Conservation (phyloP, 2,113 vertebrate genomes). For the Prinia subflava region DNA sequence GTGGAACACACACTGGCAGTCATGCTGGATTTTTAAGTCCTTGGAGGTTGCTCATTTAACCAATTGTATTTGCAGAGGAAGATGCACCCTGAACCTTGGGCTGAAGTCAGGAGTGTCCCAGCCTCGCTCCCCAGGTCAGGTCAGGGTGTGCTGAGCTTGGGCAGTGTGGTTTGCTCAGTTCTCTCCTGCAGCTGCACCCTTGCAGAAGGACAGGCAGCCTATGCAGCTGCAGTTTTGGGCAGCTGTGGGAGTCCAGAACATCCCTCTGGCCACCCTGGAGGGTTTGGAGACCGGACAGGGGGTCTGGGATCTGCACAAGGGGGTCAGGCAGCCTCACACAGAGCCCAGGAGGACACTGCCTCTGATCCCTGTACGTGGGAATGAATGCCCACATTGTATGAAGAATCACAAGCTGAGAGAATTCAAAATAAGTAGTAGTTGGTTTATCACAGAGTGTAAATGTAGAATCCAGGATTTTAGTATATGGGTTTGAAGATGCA, state of each 20-base stretch:
- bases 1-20: background rate
- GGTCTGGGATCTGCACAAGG: too few relatives aligned
- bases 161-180: rapidly evolving
- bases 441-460: too few relatives aligned
- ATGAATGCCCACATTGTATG: too few relatives aligned
- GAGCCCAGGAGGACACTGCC: too few relatives aligned
- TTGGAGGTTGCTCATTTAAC: background rate
- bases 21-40: background rate
- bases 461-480: too few relatives aligned
- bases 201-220: background rate
- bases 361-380: too few relatives aligned
- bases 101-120: background rate
- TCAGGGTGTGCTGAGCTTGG: rapidly evolving
- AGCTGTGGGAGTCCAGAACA: background rate
- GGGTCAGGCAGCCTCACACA: too few relatives aligned
- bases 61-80: background rate
- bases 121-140: background rate
- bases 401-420: too few relatives aligned
- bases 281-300: too few relatives aligned
- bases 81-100: background rate
- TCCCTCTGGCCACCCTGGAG: too few relatives aligned
- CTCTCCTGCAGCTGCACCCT: background rate
- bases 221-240: background rate
- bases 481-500: too few relatives aligned
- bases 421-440: too few relatives aligned